phyloP scores from a whole-genome alignment of 2,888 invertebrate genomes.

The Dichetophora obliterata region DNA sequence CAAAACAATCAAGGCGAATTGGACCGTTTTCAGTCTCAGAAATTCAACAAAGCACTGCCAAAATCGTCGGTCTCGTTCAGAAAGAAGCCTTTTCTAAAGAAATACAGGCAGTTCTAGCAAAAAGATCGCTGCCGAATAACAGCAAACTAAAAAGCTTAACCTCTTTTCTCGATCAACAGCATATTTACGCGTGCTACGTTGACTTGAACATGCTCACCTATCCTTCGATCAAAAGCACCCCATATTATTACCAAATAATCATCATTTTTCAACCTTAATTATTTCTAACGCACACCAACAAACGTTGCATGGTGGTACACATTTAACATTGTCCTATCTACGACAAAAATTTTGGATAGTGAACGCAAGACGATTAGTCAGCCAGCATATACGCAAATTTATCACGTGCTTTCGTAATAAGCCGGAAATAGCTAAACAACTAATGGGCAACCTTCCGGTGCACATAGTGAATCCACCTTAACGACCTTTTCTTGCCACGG shows the following conservation, averaged over 20 bases:
- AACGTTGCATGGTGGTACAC: constrained; percentile 35
- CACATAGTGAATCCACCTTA: constrained; percentile 35
- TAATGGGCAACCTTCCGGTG: constrained; percentile 41
- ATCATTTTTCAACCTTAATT: constrained; percentile 28
- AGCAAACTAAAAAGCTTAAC: constrained; percentile 13
- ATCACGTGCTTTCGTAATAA: constrained; percentile 39
- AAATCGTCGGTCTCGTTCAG: no score
- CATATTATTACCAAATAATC: constrained; percentile 19
- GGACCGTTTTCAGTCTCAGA: background rate
- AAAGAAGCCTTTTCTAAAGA: no score
- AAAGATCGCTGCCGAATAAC: no score
- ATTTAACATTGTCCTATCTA: constrained; percentile 22
- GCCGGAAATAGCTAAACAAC: constrained; percentile 31
- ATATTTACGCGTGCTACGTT: background rate
- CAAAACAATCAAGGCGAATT: background rate
- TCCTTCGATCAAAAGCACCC: constrained; percentile 24
- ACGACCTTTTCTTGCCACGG: constrained; percentile 38
- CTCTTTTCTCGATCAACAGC: constrained; percentile 2
- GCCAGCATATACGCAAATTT: constrained; percentile 3
- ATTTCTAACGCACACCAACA: constrained; percentile 22
- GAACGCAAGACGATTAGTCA: background rate
- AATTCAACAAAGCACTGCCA: background rate
- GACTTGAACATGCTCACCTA: background rate
- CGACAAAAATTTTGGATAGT: constrained; percentile 31
- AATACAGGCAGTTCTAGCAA: no score